Evolutionary conservation across 2,888 invertebrate species (phyloP).

Genomic region (Teinopalpus imperialis): DNA sequence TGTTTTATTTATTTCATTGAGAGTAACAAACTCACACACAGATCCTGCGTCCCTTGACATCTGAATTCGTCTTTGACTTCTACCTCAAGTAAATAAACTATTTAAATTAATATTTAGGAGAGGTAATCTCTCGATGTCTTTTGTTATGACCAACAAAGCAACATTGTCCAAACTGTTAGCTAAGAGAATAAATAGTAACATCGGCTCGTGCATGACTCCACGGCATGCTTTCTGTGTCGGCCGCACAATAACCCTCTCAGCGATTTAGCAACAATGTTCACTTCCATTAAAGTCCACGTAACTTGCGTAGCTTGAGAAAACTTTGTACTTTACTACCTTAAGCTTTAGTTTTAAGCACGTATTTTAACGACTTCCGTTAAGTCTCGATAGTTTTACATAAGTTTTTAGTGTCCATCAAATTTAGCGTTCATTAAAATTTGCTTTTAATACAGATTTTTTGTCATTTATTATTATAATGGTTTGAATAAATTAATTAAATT

Average conservation of each 20-base stretch:
- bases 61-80: too few relatives aligned
- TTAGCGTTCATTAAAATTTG: conserved; percentile 1
- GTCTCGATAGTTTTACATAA: conserved; percentile 17
- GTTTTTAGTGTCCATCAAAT: conserved; percentile 16
- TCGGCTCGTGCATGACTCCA: conserved; percentile 33
- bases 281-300: conserved; percentile 23
- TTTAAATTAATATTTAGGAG: too few relatives aligned
- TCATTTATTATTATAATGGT: too few relatives aligned
- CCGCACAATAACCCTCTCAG: conserved; percentile 21
- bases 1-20: too few relatives aligned
- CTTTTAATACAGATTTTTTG: too few relatives aligned
- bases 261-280: conserved; percentile 28
- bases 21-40: too few relatives aligned
- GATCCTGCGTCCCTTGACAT: too few relatives aligned
- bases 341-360: conserved; percentile 17
- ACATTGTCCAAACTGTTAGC: conserved; percentile 37
- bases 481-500: too few relatives aligned
- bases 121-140: neutral
- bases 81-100: too few relatives aligned
- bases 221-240: conserved; percentile 32
- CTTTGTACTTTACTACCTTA: conserved; percentile 18
- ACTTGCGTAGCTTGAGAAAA: conserved; percentile 14
- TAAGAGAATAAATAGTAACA: conserved; percentile 36
- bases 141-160: conserved; percentile 26
- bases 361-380: conserved; percentile 20